Percentiles rank a stretch among this genome's conserved stretches.
phyloP scores from a whole-genome alignment of 2,888 invertebrate genomes.

The Dasysyrphus albostriatus region DNA sequence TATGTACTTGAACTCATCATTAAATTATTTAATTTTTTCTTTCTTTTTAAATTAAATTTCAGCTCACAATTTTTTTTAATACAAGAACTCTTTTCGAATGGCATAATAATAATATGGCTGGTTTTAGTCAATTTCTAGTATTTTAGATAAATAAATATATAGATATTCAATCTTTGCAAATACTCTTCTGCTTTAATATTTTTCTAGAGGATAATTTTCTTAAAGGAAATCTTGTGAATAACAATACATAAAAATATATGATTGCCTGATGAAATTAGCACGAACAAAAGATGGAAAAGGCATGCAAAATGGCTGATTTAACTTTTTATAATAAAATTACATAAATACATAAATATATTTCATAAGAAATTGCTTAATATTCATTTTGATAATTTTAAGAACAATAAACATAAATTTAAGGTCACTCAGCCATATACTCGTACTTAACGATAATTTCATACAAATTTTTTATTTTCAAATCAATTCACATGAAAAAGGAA shows the following conservation, averaged over 20 bases:
- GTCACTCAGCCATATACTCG: background rate
- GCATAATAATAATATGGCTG: background rate
- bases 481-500: background rate
- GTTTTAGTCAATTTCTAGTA: background rate
- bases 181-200: slow-evolving; percentile 4
- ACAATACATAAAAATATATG: background rate
- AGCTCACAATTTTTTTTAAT: background rate
- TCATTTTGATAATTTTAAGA: slow-evolving; percentile 3
- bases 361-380: slow-evolving; percentile 6
- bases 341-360: background rate
- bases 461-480: background rate
- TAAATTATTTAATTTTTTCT: background rate
- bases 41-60: background rate
- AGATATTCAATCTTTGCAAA: background rate
- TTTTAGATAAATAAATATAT: background rate
- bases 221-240: background rate
- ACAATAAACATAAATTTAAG: background rate
- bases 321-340: background rate
- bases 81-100: slow-evolving; percentile 13
- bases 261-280: slow-evolving; percentile 4
- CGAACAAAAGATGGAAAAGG: background rate
- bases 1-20: background rate
- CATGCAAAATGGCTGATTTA: slow-evolving; percentile 16
- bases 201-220: background rate
- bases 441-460: background rate